These are phyloP conservation scores for Psilopogon haemacephalus DNA, from an alignment of 2,113 vertebrate species.

Conservation along the genomic window DNA sequence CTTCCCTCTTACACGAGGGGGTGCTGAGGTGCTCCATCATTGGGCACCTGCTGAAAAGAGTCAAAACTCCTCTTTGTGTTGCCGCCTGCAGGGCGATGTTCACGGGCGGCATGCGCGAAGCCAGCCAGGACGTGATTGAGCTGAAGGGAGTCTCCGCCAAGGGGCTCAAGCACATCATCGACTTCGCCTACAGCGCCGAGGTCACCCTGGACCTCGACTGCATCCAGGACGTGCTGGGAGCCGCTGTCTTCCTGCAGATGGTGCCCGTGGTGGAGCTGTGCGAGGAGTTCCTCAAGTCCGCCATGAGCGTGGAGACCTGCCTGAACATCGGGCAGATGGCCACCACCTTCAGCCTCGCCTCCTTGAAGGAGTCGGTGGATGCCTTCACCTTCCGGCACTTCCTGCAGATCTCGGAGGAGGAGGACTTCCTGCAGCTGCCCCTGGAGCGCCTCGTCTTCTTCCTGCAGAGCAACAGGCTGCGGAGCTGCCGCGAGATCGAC, in stretches of 20 bases:
- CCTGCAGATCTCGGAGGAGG: conserved; percentile 92
- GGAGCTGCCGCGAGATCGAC: conserved; percentile 91
- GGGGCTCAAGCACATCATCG: conserved; percentile 93
- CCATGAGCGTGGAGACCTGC: conserved; percentile 97
- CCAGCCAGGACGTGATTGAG: conserved; percentile 90
- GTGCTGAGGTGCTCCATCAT: background rate
- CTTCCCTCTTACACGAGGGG: too few relatives aligned
- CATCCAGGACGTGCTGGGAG: conserved; percentile 95
- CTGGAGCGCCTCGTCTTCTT: conserved; percentile 94
- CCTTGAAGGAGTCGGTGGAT: conserved; percentile 93
- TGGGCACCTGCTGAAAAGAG: background rate
- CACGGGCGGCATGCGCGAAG: conserved; percentile 95
- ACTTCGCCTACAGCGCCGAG: conserved; percentile 96
- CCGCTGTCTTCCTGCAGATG: conserved; percentile 98
- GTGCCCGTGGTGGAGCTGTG: conserved; percentile 95
- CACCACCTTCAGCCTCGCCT: conserved; percentile 92
- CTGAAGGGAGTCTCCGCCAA: conserved; percentile 91
- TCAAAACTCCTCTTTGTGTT: background rate
- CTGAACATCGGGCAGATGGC: conserved; percentile 98
- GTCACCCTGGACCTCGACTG: conserved; percentile 95
- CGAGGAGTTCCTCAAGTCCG: conserved; percentile 95
- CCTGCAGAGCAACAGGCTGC: conserved; percentile 93
- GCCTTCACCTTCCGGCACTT: conserved; percentile 94
- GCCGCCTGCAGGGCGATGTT: conserved; percentile 91
- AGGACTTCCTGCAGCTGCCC: conserved; percentile 95